Evolutionary conservation across 2,888 invertebrate genomes (phyloP).

Genomic region (Dryocosmus kuriphilus): DNA sequence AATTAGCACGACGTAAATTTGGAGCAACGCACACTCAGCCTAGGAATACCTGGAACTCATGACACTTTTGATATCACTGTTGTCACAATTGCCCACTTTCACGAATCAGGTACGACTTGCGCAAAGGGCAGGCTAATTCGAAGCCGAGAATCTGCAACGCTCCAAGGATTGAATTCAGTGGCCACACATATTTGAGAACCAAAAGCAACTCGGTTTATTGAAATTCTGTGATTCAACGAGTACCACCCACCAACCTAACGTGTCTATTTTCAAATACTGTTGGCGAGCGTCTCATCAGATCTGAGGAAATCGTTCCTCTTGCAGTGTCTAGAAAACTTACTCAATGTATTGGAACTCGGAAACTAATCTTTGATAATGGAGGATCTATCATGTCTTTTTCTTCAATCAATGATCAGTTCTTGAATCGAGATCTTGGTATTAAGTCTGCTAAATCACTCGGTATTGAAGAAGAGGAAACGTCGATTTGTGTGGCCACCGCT

Average conservation of each 20-base stretch:
- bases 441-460: background rate
- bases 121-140: background rate
- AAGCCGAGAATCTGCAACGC: background rate
- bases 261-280: slow-evolving; percentile 51
- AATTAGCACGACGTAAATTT: slow-evolving; percentile 70
- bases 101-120: slow-evolving; percentile 35
- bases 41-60: slow-evolving; percentile 63
- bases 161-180: slow-evolving; percentile 30
- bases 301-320: slow-evolving; percentile 26
- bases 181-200: slow-evolving; percentile 41
- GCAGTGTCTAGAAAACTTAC: background rate
- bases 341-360: background rate
- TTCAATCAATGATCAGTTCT: background rate
- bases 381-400: background rate
- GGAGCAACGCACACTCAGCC: slow-evolving; percentile 62
- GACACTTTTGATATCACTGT: slow-evolving; percentile 38
- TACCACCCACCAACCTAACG: slow-evolving; percentile 46
- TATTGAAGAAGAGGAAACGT: background rate
- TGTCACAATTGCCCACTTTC: slow-evolving; percentile 37
- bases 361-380: background rate
- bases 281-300: slow-evolving; percentile 28
- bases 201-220: slow-evolving; percentile 42
- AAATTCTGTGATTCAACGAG: slow-evolving; percentile 48
- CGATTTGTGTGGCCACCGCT: slow-evolving; percentile 26
- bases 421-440: background rate